Evolutionary conservation across 1,140 invertebrate genomes (phyloP).

Genomic region (Leguminivora glycinivorella): DNA sequence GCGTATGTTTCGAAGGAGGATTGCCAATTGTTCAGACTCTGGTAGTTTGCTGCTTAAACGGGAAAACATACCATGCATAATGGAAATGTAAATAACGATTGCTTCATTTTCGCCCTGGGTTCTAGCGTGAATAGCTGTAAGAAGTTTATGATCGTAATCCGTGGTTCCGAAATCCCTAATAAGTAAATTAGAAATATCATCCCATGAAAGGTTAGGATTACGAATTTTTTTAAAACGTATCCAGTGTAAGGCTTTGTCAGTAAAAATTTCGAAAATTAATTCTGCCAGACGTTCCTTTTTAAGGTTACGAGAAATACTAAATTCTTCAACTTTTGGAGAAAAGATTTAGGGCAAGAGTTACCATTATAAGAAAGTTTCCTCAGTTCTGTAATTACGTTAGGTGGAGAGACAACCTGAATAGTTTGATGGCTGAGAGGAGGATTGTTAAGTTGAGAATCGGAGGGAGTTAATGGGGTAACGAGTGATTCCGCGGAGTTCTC

Average conservation of each 20-base stretch:
- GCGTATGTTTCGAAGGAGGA: no score
- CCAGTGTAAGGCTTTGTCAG: neutral
- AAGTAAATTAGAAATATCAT: neutral
- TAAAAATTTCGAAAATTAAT: neutral
- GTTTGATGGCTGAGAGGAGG: neutral
- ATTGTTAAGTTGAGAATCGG: neutral
- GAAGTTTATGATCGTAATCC: slow-evolving; percentile 13
- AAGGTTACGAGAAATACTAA: neutral
- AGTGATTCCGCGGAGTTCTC: no score
- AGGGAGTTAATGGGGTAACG: neutral
- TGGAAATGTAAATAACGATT: neutral
- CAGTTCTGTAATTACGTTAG: neutral
- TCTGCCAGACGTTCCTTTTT: neutral
- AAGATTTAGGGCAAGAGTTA: neutral
- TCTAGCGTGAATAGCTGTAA: neutral
- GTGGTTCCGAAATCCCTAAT: neutral
- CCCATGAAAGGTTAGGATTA: neutral
- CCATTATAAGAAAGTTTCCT: neutral
- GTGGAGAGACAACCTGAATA: neutral
- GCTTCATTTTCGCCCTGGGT: neutral
- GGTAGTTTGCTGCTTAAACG: no score
- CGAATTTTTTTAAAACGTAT: neutral
- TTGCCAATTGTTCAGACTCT: no score
- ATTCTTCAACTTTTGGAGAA: neutral
- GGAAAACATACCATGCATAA: no score